Base-by-base conservation (phyloP, 2,888 invertebrate genomes). In the Polyommatus iphigenia region DNA sequence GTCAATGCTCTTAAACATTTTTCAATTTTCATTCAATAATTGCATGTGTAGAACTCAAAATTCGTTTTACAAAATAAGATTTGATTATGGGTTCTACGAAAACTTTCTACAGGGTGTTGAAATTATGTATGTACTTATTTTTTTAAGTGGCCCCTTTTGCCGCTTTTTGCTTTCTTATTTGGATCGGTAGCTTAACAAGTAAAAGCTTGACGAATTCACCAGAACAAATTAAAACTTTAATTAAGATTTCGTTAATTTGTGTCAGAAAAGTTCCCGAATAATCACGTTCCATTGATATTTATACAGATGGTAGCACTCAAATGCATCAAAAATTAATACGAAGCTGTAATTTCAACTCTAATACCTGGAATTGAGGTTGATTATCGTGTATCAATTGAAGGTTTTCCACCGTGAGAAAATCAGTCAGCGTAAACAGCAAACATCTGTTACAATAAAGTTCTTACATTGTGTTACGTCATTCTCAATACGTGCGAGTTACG, bases 361-460 rank as follows among this genome's bases (percentile, higher is more conserved):
- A 32, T 0, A 32, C 67, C 5, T 15, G 29, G 29, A 0, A 29
- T 67, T 67, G 5, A 3, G 29, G 29, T 29, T 67, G 32, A 67
- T 32, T 15, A 67, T 67, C 67, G 67, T 67, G 2, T 67, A 15
- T 67, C 29, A 20, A 6, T 67, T 29, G 67, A 20, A 4, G 67
- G 29, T 24, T 32, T 67, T 67, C 18, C 29, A 67, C 67, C 67
- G 67, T 67, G 67, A 67, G 67, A 67, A 67, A 67, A 67, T 2
- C 67, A 67, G 67, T 67, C 67, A 29, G 67, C 67, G 67, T 67
- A 67, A 67, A 67, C 67, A 29, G 13, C 67, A 32, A 29, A 15
- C 67, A 29, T 32, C 67, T 67, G 67, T 29, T 67, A 67, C 67
- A 67, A 67, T 67, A 67, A 67, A 29, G 15, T 67, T 67, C 29